These are phyloP conservation scores for Melanotaenia boesemani DNA, from an alignment of 2,797 vertebrate species.

Conservation along the genomic window DNA sequence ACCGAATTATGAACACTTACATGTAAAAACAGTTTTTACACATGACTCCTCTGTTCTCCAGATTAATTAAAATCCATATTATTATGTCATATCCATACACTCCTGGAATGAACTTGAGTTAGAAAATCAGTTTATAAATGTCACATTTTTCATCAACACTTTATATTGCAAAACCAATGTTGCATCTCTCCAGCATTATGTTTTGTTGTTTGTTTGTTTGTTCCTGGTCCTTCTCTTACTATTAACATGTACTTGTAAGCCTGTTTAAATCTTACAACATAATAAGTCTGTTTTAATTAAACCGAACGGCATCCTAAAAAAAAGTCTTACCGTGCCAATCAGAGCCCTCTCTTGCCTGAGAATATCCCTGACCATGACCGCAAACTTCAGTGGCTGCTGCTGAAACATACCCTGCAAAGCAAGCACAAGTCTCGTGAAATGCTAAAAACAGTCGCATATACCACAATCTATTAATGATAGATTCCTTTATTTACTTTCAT, in stretches of 20 bases:
- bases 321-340: slow-evolving; percentile 82
- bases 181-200: neutral
- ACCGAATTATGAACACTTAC: slow-evolving; percentile 7
- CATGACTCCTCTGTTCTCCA: no score
- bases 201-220: no score
- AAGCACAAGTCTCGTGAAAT: slow-evolving; percentile 1
- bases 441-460: neutral
- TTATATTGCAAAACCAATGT: neutral
- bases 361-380: slow-evolving; percentile 83
- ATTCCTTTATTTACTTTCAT: neutral
- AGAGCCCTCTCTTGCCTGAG: slow-evolving; percentile 88
- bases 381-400: slow-evolving; percentile 86
- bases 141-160: neutral
- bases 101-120: no score
- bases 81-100: no score
- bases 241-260: neutral
- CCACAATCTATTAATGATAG: neutral
- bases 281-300: neutral
- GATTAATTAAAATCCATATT: neutral
- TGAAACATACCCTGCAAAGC: slow-evolving; percentile 81
- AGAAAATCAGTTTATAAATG: neutral
- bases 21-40: neutral
- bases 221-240: no score
- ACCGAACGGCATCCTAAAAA: neutral
- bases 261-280: neutral